These are phyloP conservation scores for Hypsopygia costalis DNA, from an alignment of 2,888 invertebrate species.

Conservation along the genomic window DNA sequence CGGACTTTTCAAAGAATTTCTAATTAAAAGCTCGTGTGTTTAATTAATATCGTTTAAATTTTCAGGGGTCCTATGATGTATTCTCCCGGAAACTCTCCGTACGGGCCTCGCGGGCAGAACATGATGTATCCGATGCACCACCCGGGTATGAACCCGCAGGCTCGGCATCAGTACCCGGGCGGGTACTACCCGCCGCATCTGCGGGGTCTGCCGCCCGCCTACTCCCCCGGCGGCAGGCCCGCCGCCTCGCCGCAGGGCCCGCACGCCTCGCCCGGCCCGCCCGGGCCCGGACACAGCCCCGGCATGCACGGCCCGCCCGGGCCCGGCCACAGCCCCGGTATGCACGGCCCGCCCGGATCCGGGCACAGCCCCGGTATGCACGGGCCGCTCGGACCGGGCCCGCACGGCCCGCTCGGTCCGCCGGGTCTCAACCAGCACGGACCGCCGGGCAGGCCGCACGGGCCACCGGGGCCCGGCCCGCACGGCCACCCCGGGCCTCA, in stretches of 20 bases:
- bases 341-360: slow-evolving; percentile 4
- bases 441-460: slow-evolving; percentile 6
- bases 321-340: slow-evolving; percentile 11
- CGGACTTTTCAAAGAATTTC: too few species aligned
- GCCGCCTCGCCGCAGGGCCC: slow-evolving; percentile 10
- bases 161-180: slow-evolving; percentile 41
- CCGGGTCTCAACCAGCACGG: slow-evolving; percentile 17
- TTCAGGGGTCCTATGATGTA: slow-evolving; percentile 67
- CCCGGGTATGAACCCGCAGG: slow-evolving; percentile 19
- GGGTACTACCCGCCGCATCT: slow-evolving; percentile 27
- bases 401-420: slow-evolving; percentile 17
- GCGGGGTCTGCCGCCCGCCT: slow-evolving; percentile 50
- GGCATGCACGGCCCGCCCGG: slow-evolving; percentile 10
- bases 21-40: too few species aligned
- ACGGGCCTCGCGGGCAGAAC: slow-evolving; percentile 44
- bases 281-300: slow-evolving; percentile 10
- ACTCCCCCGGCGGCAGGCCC: slow-evolving; percentile 15
- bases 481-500: slow-evolving; percentile 13
- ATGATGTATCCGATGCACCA: slow-evolving; percentile 43
- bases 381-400: slow-evolving; percentile 19
- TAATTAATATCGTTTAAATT: too few species aligned
- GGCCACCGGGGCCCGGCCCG: slow-evolving; percentile 4
- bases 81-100: slow-evolving; percentile 38
- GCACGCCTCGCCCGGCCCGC: slow-evolving; percentile 9
- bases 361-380: slow-evolving; percentile 12